phyloP scores from a whole-genome alignment of 2,888 invertebrate genomes.

The Tachystola acroxantha region DNA sequence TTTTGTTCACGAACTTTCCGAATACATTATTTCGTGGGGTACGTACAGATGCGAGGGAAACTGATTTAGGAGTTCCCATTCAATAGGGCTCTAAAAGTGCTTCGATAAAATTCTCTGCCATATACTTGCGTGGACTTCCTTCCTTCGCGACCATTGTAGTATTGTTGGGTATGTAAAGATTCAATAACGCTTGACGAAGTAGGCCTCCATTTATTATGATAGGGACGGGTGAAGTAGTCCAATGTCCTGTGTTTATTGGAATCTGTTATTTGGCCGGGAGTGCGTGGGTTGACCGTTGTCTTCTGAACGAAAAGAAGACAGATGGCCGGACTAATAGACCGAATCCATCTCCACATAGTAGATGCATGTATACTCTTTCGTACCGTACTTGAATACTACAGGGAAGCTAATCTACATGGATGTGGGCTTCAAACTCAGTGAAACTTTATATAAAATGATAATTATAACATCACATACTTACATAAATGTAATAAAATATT shows the following conservation, averaged over 20 bases:
- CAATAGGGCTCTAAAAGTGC: slow-evolving; percentile 49
- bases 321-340: slow-evolving; percentile 1
- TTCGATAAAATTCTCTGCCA: slow-evolving; percentile 37
- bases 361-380: no score
- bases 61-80: slow-evolving; percentile 64
- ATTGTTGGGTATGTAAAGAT: slow-evolving; percentile 5
- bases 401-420: no score
- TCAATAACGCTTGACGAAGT: slow-evolving; percentile 3
- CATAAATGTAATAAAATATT: no score
- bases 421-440: no score
- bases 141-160: slow-evolving; percentile 18
- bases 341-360: background rate
- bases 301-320: slow-evolving; percentile 4
- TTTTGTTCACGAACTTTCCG: slow-evolving; percentile 69
- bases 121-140: slow-evolving; percentile 29
- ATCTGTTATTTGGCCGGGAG: background rate
- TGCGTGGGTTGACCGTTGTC: slow-evolving; percentile 4
- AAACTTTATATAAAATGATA: no score
- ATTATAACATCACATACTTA: no score
- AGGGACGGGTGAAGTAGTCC: background rate
- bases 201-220: slow-evolving; percentile 5
- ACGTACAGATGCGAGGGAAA: slow-evolving; percentile 57
- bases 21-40: slow-evolving; percentile 66
- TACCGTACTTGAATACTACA: no score
- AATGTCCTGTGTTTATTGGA: slow-evolving; percentile 3